Conservation (phyloP, 2,888 invertebrate species). For the Orthonychiurus folsomi region DNA sequence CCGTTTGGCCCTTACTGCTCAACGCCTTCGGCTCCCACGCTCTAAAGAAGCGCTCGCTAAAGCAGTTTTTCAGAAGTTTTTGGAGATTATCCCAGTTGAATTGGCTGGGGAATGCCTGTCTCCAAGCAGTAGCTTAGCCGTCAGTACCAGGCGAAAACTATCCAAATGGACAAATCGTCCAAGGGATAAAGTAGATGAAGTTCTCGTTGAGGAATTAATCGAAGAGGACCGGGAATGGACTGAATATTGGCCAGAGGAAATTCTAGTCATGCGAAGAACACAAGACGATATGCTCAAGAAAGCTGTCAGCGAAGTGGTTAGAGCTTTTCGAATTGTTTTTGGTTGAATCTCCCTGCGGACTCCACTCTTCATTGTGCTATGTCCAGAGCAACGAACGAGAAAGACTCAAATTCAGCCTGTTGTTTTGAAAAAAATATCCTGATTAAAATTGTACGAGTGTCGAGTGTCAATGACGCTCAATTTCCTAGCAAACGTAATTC, state of each 20-base stretch:
- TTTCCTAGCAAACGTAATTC: too few relatives aligned
- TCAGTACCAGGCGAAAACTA: conserved; percentile 13
- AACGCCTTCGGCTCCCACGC: conserved; percentile 25
- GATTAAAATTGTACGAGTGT: too few relatives aligned
- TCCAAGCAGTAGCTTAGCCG: too few relatives aligned
- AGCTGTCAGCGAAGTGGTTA: conserved; percentile 19
- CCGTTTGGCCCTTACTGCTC: conserved; percentile 28
- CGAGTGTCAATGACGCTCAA: too few relatives aligned
- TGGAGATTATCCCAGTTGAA: conserved; percentile 21
- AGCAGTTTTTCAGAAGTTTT: conserved; percentile 12
- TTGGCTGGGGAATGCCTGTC: conserved; percentile 9
- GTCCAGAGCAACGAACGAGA: too few relatives aligned
- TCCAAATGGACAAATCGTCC: conserved; percentile 33
- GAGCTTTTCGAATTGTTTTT: conserved; percentile 18
- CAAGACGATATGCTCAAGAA: conserved; percentile 21
- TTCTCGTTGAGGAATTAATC: conserved; percentile 32
- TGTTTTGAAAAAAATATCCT: too few relatives aligned
- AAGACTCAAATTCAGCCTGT: too few relatives aligned
- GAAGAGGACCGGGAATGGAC: conserved; percentile 36
- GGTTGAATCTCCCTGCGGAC: neutral
- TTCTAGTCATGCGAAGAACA: conserved; percentile 23
- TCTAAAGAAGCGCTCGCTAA: conserved; percentile 20
- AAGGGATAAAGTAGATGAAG: conserved; percentile 34
- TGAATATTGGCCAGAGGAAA: conserved; percentile 36
- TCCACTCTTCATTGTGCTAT: too few relatives aligned